Evolutionary conservation across 2,797 vertebrate species (phyloP), one percentile per base, ranked within the genome.

Genomic region (Chelmon rostratus): DNA sequence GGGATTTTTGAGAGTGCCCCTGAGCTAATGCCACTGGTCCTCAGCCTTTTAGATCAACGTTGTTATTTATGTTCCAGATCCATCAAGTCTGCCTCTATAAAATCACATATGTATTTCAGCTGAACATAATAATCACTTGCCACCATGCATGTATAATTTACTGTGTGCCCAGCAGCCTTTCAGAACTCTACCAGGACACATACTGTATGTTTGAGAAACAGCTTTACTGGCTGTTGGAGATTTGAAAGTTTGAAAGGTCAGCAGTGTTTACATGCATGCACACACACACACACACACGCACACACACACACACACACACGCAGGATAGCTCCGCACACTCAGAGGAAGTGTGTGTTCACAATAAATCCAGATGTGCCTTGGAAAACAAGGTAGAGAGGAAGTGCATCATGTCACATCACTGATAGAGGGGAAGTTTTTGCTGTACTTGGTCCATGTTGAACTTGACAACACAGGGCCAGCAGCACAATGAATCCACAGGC

Each of bases 341-440:
- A 75, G 58, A 88, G 91, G 91, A 93, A 89, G 87, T 73, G 64
- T 76, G 64, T 73, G 59, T 84, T 89, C 80, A 87, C 74, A 90
- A 91, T 88, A 86, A 87, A 76, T 63, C 76, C 89, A 90, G 89
- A 88, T 88, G 86, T 78, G 65, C 25, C 2, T 33, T 65, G 73
- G 65, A 80, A 87, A 91, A 89, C 82, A 82, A 78, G 71, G 82
- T 68, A 69, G 77, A 67, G 38, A 90, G 90, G 91, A 94, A 94
- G 85, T 82, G 52, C 73, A 72, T 76, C 53, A 74, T 25, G 49
- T 78, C 49, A 81, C 81, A 73, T 89, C 72, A 76, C 73, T 82
- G 82, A 88, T 73, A n/a, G 78, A 90, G 68, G 85, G 82, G 89
- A 79, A 65, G 79, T 89, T 85, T 86, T 58, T 77, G 64, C 72